These are phyloP conservation scores for Pristionchus entomophagus DNA, from an alignment of 2,888 invertebrate genomes.

Conservation along the genomic window DNA sequence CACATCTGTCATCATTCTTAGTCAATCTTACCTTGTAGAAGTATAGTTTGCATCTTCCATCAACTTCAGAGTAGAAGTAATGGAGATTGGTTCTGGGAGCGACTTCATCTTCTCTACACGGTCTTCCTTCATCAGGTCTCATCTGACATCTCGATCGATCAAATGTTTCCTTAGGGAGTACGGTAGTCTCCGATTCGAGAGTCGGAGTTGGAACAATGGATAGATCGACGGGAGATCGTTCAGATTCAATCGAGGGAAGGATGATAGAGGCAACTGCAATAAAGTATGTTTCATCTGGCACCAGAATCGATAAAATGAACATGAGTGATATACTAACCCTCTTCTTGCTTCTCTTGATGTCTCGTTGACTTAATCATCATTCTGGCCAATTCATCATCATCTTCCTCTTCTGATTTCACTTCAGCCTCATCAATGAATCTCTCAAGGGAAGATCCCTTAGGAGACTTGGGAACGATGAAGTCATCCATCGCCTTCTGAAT, in stretches of 20 bases:
- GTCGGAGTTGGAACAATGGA: constrained; percentile 22
- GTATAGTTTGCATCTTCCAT: constrained; percentile 72
- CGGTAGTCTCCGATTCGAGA: constrained; percentile 50
- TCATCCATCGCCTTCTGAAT: constrained; percentile 37
- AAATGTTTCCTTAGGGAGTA: constrained; percentile 51
- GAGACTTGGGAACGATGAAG: constrained; percentile 44
- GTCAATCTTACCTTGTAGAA: constrained; percentile 60
- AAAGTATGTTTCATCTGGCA: not conserved
- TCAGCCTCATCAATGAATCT: constrained; percentile 42
- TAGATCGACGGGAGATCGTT: not conserved
- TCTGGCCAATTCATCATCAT: constrained; percentile 47
- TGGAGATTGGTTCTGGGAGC: constrained; percentile 71
- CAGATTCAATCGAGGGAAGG: not conserved
- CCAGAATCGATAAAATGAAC: no score
- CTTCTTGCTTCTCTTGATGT: constrained; percentile 2
- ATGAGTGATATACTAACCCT: constrained; percentile 13
- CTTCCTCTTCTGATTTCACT: constrained; percentile 48
- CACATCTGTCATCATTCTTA: no score
- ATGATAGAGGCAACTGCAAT: not conserved
- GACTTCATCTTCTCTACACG: constrained; percentile 68
- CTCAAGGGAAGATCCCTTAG: constrained; percentile 19
- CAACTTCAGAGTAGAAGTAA: constrained; percentile 71
- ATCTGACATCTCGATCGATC: constrained; percentile 67
- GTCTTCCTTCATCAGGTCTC: constrained; percentile 70
- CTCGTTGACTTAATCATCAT: constrained; percentile 32